phyloP scores from a whole-genome alignment of 2,888 invertebrate species.

The Lathronympha strigana region DNA sequence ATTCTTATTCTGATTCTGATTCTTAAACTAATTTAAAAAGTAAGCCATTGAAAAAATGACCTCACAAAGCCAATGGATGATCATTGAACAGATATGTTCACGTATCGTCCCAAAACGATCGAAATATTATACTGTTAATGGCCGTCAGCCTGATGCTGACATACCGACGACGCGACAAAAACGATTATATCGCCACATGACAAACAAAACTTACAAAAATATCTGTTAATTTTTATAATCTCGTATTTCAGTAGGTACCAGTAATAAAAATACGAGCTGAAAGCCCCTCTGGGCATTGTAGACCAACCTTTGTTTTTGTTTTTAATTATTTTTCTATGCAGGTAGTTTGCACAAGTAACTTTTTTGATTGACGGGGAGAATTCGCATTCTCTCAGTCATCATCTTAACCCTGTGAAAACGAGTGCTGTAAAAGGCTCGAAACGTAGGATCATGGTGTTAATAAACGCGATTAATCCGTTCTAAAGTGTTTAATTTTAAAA shows the following conservation, averaged over 20 bases:
- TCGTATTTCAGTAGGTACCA: background rate
- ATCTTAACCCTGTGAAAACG: no score
- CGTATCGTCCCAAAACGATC: constrained; percentile 29
- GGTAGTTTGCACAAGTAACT: no score
- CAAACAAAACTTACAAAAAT: background rate
- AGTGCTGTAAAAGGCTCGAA: no score
- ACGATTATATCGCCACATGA: background rate
- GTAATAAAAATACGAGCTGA: background rate
- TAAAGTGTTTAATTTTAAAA: no score
- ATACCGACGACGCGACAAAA: constrained; percentile 14
- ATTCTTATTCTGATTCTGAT: no score
- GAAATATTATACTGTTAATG: constrained; percentile 27
- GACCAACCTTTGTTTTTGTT: no score
- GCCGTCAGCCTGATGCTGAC: constrained; percentile 6
- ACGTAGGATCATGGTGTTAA: no score
- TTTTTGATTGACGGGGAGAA: no score
- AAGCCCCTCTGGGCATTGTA: no score
- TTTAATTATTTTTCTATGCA: no score
- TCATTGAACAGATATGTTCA: constrained; percentile 18
- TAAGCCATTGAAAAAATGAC: background rate
- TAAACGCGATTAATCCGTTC: no score
- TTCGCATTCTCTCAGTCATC: no score
- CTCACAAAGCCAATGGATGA: constrained; percentile 3
- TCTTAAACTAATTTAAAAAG: background rate
- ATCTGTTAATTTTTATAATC: background rate